Conservation (phyloP, 2,888 invertebrate genomes). For the Eristalis tenax region DNA sequence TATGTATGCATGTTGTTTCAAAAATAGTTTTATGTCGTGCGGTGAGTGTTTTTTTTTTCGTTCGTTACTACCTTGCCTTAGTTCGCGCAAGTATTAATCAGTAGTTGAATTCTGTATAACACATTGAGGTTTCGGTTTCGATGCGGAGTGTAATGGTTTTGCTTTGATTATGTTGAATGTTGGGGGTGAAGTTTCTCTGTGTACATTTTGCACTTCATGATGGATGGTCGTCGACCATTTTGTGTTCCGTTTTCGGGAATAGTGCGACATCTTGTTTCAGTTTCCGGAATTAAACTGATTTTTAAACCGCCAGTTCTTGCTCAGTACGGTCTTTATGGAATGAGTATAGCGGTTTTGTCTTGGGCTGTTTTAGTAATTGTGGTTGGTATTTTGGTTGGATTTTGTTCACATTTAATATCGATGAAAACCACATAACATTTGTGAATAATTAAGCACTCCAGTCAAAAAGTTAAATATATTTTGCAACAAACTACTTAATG, state of each 20-base stretch:
- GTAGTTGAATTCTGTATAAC: background rate
- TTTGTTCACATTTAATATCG: too few species aligned
- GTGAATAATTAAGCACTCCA: too few species aligned
- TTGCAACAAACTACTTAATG: too few species aligned
- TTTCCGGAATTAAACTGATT: conserved; percentile 13
- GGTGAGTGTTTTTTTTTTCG: background rate
- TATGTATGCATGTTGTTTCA: background rate
- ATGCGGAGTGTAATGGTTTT: background rate
- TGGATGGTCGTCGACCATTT: conserved; percentile 18
- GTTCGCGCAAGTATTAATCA: background rate
- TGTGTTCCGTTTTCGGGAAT: conserved; percentile 16
- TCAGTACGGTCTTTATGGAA: background rate
- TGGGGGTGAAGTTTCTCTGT: background rate
- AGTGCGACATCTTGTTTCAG: conserved; percentile 31
- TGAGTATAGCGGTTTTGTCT: conserved; percentile 22
- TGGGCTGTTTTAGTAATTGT: background rate
- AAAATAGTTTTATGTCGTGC: background rate
- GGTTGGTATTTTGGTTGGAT: background rate
- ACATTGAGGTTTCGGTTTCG: background rate
- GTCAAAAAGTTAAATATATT: too few species aligned
- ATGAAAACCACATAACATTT: too few species aligned
- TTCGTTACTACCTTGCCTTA: background rate
- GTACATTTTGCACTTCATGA: background rate
- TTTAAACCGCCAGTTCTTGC: background rate
- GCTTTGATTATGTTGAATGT: background rate